A percentile compares a stretch with the other conserved stretches of the same genome.
phyloP scores from a whole-genome alignment of 2,888 invertebrate species.

The Drosophila kanekoi region DNA sequence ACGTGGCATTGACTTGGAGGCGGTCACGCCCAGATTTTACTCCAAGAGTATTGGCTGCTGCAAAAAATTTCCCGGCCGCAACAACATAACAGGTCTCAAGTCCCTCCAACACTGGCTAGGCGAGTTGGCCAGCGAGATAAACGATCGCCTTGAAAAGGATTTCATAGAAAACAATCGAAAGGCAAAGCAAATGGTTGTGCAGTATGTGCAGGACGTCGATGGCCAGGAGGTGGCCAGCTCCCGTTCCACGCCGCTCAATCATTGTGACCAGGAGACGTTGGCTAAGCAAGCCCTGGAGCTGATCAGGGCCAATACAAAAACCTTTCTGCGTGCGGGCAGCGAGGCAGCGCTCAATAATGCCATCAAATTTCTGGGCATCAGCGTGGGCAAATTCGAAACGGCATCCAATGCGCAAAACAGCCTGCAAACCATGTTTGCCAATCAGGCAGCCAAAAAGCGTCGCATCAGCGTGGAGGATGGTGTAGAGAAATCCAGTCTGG shows the following conservation, averaged over 20 bases:
- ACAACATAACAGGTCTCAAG: conserved; percentile 89
- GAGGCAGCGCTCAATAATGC: conserved; percentile 85
- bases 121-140: conserved; percentile 93
- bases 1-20: conserved; percentile 94
- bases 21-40: conserved; percentile 93
- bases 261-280: conserved; percentile 89
- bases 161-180: conserved; percentile 91
- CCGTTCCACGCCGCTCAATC: conserved; percentile 87
- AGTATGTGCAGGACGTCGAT: conserved; percentile 87
- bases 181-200: conserved; percentile 91
- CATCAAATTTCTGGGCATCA: conserved; percentile 90
- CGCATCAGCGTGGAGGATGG: conserved; percentile 58
- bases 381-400: conserved; percentile 92
- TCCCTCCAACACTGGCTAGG: conserved; percentile 92
- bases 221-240: conserved; percentile 88
- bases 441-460: conserved; percentile 79
- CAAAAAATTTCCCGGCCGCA: conserved; percentile 95
- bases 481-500: conserved; percentile 15
- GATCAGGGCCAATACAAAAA: conserved; percentile 87
- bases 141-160: conserved; percentile 93
- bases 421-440: conserved; percentile 87
- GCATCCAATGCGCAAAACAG: conserved; percentile 86
- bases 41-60: conserved; percentile 98
- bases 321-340: conserved; percentile 80
- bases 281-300: conserved; percentile 88